A percentile compares a stretch with the other conserved stretches of the same genome.
Evolutionary conservation across 2,797 vertebrate genomes (phyloP).

Genomic region (Paratrypauchen microcephalus): DNA sequence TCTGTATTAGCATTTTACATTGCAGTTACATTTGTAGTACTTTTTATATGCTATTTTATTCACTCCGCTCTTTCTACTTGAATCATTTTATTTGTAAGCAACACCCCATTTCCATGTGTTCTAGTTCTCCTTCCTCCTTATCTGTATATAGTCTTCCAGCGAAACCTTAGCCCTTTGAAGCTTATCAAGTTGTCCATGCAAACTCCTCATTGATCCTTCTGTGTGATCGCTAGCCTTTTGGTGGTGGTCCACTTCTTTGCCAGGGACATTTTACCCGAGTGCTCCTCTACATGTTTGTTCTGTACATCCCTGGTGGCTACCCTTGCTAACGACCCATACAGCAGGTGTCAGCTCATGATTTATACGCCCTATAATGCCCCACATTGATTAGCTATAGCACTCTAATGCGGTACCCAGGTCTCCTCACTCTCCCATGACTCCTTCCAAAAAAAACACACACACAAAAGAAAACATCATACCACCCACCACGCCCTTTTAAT

Average conservation of each 20-base stretch:
- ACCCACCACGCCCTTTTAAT: conserved; percentile 38
- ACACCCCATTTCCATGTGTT: neutral
- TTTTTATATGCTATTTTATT: neutral
- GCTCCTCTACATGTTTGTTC: conserved; percentile 62
- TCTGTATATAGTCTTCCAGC: neutral
- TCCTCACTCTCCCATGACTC: conserved; percentile 29
- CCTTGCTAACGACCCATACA: conserved; percentile 71
- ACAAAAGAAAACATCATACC: conserved; percentile 9
- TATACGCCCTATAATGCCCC: conserved; percentile 76
- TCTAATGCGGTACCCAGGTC: conserved; percentile 68
- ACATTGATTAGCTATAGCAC: conserved; percentile 77
- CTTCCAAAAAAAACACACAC: conserved; percentile 10
- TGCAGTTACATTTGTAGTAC: neutral
- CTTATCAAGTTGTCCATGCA: conserved; percentile 3
- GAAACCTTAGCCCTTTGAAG: conserved; percentile 7
- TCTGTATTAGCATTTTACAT: too few species aligned
- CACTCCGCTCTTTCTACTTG: too few species aligned
- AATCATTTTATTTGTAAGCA: too few species aligned
- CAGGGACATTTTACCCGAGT: conserved; percentile 47
- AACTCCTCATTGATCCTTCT: conserved; percentile 34
- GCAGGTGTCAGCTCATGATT: conserved; percentile 74
- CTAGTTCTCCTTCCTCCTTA: neutral
- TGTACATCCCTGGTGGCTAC: conserved; percentile 59
- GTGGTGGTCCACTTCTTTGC: conserved; percentile 33
- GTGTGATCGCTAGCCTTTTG: conserved; percentile 22